Evolutionary conservation across 2,797 vertebrate species (phyloP).

Genomic region (Morus bassanus): DNA sequence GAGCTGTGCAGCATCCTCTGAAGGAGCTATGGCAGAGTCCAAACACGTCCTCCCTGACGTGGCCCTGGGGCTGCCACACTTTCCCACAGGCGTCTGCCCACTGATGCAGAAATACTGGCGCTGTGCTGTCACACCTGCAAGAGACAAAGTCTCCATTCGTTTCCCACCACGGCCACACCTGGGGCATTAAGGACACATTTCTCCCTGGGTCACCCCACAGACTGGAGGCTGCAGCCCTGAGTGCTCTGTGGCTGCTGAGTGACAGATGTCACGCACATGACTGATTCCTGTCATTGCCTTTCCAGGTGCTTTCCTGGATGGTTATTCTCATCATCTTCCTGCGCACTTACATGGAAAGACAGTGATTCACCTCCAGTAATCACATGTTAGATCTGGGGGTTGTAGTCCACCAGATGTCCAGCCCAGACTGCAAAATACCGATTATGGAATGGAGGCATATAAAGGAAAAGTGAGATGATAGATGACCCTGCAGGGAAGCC

Average conservation of each 20-base stretch:
- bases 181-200: not conserved
- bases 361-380: not conserved
- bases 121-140: not conserved
- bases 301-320: not conserved
- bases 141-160: not conserved
- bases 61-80: not conserved
- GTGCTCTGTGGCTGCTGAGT: not conserved
- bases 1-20: not conserved
- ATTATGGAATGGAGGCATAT: not conserved
- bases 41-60: not conserved
- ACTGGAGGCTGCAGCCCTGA: not conserved
- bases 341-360: not conserved
- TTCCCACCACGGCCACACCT: not conserved
- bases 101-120: not conserved
- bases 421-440: not conserved
- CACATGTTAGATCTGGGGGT: not conserved
- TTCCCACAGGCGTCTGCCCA: not conserved
- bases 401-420: not conserved
- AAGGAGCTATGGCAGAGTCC: not conserved
- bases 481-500: not conserved
- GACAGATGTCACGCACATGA: not conserved
- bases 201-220: not conserved
- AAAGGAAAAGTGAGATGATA: not conserved
- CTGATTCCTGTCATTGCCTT: not conserved
- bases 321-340: not conserved